Conservation (phyloP, 64 coral and sea anemone species). For the Actinia tenebrosa region DNA sequence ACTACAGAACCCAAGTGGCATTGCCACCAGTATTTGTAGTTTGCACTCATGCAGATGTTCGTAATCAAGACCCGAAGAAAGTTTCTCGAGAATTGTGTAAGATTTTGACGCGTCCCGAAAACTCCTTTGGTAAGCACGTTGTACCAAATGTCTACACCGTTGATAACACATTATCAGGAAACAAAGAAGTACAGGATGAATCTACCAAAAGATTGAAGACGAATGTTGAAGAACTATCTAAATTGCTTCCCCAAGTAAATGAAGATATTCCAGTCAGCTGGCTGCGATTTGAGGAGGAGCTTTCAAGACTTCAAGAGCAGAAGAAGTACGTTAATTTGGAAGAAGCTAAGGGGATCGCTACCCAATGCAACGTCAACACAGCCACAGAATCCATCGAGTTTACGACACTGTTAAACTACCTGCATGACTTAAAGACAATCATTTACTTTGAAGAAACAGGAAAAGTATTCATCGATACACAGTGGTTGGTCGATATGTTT, state of each 20-base stretch:
- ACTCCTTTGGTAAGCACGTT: background rate
- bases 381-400: background rate
- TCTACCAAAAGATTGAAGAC: background rate
- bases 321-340: background rate
- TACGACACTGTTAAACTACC: slow-evolving; percentile 19
- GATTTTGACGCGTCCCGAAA: background rate
- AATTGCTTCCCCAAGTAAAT: background rate
- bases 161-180: slow-evolving; percentile 8
- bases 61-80: background rate
- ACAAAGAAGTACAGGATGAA: background rate
- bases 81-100: background rate
- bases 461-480: slow-evolving; percentile 41
- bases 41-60: slow-evolving; percentile 1
- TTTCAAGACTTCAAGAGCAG: background rate
- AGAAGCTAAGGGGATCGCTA: slow-evolving; percentile 26
- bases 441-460: slow-evolving; percentile 40
- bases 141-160: background rate
- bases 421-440: slow-evolving; percentile 43
- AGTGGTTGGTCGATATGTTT: slow-evolving; percentile 56
- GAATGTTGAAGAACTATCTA: slow-evolving; percentile 13
- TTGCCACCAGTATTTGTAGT: slow-evolving; percentile 11
- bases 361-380: slow-evolving; percentile 8
- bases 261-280: slow-evolving; percentile 29
- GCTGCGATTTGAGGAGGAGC: slow-evolving; percentile 32
- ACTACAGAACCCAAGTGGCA: background rate